A percentile compares a stretch with the other conserved stretches of the same genome.
phyloP scores from a whole-genome alignment of 2,888 invertebrate genomes.

The Panopea generosa region DNA sequence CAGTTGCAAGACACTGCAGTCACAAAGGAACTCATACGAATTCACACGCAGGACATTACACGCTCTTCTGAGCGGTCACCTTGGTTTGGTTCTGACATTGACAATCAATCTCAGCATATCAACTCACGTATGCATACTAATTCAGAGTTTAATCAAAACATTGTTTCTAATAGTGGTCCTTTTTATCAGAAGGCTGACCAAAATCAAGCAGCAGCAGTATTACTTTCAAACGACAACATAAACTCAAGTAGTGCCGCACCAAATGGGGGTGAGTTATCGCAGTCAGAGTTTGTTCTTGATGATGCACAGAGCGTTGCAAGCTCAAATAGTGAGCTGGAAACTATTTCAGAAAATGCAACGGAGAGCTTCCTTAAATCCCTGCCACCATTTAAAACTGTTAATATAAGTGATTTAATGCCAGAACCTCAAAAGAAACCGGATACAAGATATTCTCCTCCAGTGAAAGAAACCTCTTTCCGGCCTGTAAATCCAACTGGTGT shows the following conservation, averaged over 20 bases:
- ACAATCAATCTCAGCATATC: background rate
- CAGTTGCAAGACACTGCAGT: constrained; percentile 29
- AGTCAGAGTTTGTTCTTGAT: constrained; percentile 40
- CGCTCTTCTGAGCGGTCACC: constrained; percentile 72
- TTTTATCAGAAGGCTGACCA: background rate
- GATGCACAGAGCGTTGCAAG: constrained; percentile 66
- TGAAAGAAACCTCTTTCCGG: constrained; percentile 71
- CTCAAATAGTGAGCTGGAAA: constrained; percentile 65
- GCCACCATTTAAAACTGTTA: constrained; percentile 68
- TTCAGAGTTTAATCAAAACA: background rate
- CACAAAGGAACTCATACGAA: constrained; percentile 77
- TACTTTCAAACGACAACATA: too few relatives aligned
- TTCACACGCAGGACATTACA: constrained; percentile 77
- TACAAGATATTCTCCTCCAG: constrained; percentile 66
- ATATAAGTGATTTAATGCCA: constrained; percentile 65
- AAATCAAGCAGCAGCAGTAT: background rate
- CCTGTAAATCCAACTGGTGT: constrained; percentile 46
- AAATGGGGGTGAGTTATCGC: background rate
- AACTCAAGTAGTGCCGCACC: background rate
- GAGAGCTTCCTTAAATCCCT: constrained; percentile 71
- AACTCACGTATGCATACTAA: background rate
- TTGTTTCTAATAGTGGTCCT: background rate
- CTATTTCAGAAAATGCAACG: constrained; percentile 63
- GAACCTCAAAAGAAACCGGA: constrained; percentile 36
- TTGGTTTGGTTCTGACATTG: constrained; percentile 58